Conservation (phyloP, 2,888 invertebrate genomes). For the Nemoura dubitans region DNA sequence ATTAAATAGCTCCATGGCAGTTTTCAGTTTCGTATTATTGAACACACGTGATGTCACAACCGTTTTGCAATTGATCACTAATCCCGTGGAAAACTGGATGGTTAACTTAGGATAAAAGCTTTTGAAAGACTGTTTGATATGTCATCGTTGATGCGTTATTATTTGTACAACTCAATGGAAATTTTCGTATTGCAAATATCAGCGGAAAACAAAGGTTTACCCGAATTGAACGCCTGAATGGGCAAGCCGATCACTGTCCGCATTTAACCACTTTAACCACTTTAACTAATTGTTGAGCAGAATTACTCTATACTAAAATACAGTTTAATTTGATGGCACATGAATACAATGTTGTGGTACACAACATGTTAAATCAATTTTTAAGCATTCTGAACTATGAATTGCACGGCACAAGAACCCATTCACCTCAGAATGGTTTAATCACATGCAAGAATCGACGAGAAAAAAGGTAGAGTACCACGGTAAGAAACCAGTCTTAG, state of each 20-base stretch:
- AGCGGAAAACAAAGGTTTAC: not conserved
- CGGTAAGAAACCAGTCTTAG: not conserved
- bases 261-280: not conserved
- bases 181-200: not conserved
- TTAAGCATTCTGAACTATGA: too few species aligned
- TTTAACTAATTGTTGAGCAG: not conserved
- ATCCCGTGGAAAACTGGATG: not conserved
- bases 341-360: not conserved
- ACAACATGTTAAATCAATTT: too few species aligned
- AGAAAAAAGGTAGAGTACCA: too few species aligned
- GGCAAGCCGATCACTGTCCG: not conserved
- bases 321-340: not conserved
- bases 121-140: not conserved
- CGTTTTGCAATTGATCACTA: not conserved
- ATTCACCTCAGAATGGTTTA: too few species aligned
- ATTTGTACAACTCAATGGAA: not conserved
- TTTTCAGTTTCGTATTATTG: not conserved
- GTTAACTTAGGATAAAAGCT: not conserved
- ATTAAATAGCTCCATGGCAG: not conserved
- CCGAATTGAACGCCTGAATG: not conserved
- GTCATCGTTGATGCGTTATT: not conserved
- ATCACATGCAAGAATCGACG: too few species aligned
- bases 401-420: too few species aligned
- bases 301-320: too few species aligned
- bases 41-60: not conserved